phyloP scores from a whole-genome alignment of 1,140 invertebrate species.

The Plutomurus gul region DNA sequence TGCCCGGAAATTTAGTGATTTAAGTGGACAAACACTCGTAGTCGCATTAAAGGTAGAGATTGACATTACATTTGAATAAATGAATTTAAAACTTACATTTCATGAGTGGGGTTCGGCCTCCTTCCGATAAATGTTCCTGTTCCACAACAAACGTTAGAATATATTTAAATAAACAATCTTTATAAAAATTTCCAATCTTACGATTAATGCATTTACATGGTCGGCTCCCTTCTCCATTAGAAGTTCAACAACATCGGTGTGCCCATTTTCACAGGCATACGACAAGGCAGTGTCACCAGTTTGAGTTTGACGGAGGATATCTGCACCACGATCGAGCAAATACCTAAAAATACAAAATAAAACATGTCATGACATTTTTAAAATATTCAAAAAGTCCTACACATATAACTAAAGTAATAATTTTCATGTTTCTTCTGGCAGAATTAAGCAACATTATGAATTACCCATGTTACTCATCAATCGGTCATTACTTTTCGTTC shows the following conservation, averaged over 20 bases:
- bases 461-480: too few relatives aligned
- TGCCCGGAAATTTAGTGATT: too few relatives aligned
- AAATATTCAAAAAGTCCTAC: too few relatives aligned
- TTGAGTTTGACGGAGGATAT: slow-evolving; percentile 90
- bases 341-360: slow-evolving; percentile 61
- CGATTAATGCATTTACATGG: slow-evolving; percentile 63
- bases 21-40: too few relatives aligned
- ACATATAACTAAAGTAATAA: too few relatives aligned
- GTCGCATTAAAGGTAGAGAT: too few relatives aligned
- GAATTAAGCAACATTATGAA: too few relatives aligned
- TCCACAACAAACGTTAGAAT: slow-evolving; percentile 46
- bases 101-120: slow-evolving; percentile 94
- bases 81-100: too few relatives aligned
- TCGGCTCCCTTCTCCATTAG: slow-evolving; percentile 86
- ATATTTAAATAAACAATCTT: background rate
- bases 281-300: slow-evolving; percentile 96
- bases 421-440: too few relatives aligned
- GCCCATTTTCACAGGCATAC: slow-evolving; percentile 94
- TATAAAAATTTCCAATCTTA: background rate
- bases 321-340: slow-evolving; percentile 79
- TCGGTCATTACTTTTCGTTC: too few relatives aligned
- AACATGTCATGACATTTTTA: slow-evolving; percentile 7
- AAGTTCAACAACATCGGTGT: slow-evolving; percentile 90
- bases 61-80: too few relatives aligned
- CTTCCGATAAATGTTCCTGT: slow-evolving; percentile 89